Evolutionary conservation across 2,797 vertebrate species (phyloP).

Genomic region (Scleropages formosus): DNA sequence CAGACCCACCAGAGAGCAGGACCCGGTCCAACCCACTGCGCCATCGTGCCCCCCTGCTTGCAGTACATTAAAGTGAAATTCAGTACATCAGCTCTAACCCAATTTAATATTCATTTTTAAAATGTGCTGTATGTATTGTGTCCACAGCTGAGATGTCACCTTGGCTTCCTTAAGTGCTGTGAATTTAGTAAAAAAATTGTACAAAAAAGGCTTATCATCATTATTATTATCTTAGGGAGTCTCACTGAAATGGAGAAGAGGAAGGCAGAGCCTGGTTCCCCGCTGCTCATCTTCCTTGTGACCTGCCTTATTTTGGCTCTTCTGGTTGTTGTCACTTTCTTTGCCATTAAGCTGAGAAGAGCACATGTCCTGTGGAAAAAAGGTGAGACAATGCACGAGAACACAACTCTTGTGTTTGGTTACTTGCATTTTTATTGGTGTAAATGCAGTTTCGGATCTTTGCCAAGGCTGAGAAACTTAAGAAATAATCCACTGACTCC

Average conservation of each 20-base stretch:
- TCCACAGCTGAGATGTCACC: background rate
- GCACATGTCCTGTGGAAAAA: conserved; percentile 81
- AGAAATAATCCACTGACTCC: too few relatives aligned
- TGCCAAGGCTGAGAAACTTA: background rate
- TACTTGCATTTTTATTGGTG: too few relatives aligned
- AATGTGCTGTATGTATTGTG: background rate
- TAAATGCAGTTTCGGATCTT: too few relatives aligned
- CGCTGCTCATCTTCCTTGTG: conserved; percentile 76
- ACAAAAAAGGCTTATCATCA: background rate
- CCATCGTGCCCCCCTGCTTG: too few relatives aligned
- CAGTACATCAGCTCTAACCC: background rate
- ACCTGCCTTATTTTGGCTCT: conserved; percentile 73
- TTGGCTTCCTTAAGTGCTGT: background rate
- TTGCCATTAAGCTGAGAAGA: conserved; percentile 76
- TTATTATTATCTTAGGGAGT: conserved; percentile 32
- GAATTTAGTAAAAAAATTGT: too few relatives aligned
- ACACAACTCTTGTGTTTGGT: too few relatives aligned
- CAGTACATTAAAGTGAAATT: too few relatives aligned
- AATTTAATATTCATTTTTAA: background rate
- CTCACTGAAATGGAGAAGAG: background rate
- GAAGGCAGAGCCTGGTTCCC: conserved; percentile 41
- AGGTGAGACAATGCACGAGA: conserved; percentile 61
- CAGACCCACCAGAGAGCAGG: too few relatives aligned
- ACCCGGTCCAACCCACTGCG: too few relatives aligned
- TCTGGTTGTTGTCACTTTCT: conserved; percentile 77